These are phyloP conservation scores for Metopolophium dirhodum DNA, from an alignment of 1,140 invertebrate species.

Conservation along the genomic window DNA sequence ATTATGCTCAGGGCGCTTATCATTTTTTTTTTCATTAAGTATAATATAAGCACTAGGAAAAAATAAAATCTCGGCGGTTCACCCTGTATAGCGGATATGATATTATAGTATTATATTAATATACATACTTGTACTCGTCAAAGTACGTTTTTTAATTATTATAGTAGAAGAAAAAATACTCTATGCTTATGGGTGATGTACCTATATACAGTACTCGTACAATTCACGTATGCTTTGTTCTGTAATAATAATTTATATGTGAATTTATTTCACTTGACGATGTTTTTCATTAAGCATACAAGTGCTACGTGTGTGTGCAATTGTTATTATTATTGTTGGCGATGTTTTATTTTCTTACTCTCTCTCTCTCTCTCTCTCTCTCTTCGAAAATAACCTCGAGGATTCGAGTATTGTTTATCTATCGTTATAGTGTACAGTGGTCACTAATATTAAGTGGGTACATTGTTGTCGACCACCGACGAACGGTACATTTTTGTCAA, in stretches of 20 bases:
- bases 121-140: not conserved
- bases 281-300: not conserved
- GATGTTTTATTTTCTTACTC: not conserved
- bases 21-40: not conserved
- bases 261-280: not conserved
- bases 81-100: not conserved
- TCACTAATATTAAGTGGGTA: not conserved
- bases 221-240: not conserved
- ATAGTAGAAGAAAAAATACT: not conserved
- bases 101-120: not conserved
- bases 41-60: not conserved
- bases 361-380: not conserved
- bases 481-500: not conserved
- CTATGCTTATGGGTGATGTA: not conserved
- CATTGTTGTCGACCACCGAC: not conserved
- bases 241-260: not conserved
- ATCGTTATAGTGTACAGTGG: not conserved
- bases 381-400: not conserved
- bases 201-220: not conserved
- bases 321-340: conserved; percentile 1
- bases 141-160: not conserved
- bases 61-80: not conserved
- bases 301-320: not conserved
- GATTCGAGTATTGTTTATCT: not conserved
- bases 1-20: not conserved